These are phyloP conservation scores for Adelognathus sp. DNA, from an alignment of 2,888 invertebrate species.

Conservation along the genomic window DNA sequence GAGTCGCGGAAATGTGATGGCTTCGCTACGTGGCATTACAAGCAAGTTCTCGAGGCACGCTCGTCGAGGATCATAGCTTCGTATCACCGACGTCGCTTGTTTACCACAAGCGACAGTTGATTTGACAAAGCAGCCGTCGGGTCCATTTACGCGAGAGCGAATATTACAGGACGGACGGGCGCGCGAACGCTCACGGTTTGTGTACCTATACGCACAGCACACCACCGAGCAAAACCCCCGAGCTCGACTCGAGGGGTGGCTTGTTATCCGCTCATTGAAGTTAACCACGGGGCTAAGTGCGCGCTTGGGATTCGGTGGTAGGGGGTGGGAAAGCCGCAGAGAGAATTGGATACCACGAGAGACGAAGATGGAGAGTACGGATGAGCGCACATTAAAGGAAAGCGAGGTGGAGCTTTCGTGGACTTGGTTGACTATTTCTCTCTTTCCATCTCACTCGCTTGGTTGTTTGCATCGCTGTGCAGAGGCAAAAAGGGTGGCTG, in stretches of 20 bases:
- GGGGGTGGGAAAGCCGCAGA: conserved; percentile 16
- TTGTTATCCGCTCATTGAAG: conserved; percentile 81
- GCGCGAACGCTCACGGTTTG: too few species aligned
- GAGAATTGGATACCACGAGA: conserved; percentile 41
- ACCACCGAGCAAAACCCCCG: too few species aligned
- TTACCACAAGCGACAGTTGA: conserved; percentile 78
- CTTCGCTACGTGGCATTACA: too few species aligned
- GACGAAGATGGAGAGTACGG: conserved; percentile 41
- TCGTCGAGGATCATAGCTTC: neutral
- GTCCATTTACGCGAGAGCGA: conserved; percentile 80
- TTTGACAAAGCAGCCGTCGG: conserved; percentile 80
- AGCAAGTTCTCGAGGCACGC: conserved; percentile 11
- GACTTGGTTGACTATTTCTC: conserved; percentile 29
- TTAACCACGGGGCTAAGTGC: conserved; percentile 81
- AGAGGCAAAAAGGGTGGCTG: conserved; percentile 38
- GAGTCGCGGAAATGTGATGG: neutral
- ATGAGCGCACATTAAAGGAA: conserved; percentile 33
- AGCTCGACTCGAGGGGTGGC: conserved; percentile 75
- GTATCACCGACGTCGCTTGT: conserved; percentile 34
- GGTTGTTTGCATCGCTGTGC: neutral
- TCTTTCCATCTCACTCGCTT: neutral
- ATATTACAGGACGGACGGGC: conserved; percentile 75
- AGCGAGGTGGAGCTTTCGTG: conserved; percentile 39
- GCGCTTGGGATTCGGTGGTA: conserved; percentile 58
- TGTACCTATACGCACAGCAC: neutral